Evolutionary conservation across 2,113 vertebrate species (phyloP).

Genomic region (Grallaria varia): DNA sequence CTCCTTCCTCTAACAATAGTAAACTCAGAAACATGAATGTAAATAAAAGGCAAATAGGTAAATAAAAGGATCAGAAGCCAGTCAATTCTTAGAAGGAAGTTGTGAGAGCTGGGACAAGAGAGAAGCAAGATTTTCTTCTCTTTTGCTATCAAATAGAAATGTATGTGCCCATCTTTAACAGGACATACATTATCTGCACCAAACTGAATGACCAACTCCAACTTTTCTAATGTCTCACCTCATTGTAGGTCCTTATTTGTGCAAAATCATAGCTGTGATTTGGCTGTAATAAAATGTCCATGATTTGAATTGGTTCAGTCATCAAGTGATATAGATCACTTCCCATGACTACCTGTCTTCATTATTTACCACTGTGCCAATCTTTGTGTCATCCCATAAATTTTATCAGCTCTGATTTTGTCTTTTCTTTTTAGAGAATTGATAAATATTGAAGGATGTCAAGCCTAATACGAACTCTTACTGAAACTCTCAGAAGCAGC

Average conservation of each 20-base stretch:
- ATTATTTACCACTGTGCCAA: slow-evolving; percentile 41
- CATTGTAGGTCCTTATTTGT: not conserved
- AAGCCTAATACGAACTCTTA: not conserved
- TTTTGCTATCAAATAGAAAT: not conserved
- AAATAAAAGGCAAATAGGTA: not conserved
- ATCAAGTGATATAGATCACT: slow-evolving; percentile 21
- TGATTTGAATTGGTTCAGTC: not conserved
- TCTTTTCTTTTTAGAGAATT: slow-evolving; percentile 12
- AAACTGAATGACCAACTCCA: not conserved
- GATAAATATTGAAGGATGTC: slow-evolving; percentile 55
- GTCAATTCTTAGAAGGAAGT: not conserved
- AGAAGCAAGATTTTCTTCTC: not conserved
- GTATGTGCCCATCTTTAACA: not conserved
- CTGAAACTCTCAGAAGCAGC: not conserved
- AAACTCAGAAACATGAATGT: not conserved
- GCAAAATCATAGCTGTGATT: not conserved
- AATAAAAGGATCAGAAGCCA: not conserved
- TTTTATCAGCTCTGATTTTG: slow-evolving; percentile 35
- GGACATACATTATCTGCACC: not conserved
- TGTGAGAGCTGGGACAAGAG: not conserved
- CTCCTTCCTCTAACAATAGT: not conserved
- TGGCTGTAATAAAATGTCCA: not conserved
- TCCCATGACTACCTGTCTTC: slow-evolving; percentile 45
- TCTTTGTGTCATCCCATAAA: slow-evolving; percentile 42
- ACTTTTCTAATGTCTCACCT: not conserved